phyloP scores from a whole-genome alignment of 1,140 invertebrate species.

The Druon quercuslanigerum region DNA sequence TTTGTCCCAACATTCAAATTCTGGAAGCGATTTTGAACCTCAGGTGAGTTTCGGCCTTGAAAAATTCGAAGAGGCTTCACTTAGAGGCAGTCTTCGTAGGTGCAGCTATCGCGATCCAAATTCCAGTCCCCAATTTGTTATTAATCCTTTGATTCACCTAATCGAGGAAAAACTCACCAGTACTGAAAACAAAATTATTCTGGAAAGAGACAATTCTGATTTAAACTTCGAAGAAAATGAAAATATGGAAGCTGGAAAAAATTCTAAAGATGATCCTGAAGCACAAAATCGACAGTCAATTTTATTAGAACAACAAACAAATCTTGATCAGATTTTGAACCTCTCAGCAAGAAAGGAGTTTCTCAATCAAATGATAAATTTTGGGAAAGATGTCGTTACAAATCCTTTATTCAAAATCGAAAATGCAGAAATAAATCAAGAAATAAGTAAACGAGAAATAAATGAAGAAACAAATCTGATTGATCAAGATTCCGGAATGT shows the following conservation, averaged over 20 bases:
- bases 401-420: slow-evolving; percentile 12
- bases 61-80: slow-evolving; percentile 74
- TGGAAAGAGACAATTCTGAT: not conserved
- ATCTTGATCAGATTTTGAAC: not conserved
- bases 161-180: not conserved
- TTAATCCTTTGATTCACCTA: slow-evolving; percentile 79
- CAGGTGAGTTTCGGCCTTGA: slow-evolving; percentile 78
- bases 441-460: not conserved
- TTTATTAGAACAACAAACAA: not conserved
- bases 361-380: not conserved
- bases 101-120: slow-evolving; percentile 78
- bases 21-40: slow-evolving; percentile 75
- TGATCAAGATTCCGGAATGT: slow-evolving; percentile 59
- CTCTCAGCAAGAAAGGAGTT: not conserved
- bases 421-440: not conserved
- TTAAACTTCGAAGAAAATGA: not conserved
- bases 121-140: slow-evolving; percentile 80
- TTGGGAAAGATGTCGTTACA: not conserved
- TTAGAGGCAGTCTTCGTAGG: slow-evolving; percentile 79
- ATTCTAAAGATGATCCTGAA: not conserved
- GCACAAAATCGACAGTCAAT: not conserved
- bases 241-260: not conserved
- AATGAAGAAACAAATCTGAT: not conserved
- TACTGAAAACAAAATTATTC: slow-evolving; percentile 33
- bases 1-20: slow-evolving; percentile 62